phyloP scores from a whole-genome alignment of 1,140 invertebrate genomes.

The Pissodes strobi region DNA sequence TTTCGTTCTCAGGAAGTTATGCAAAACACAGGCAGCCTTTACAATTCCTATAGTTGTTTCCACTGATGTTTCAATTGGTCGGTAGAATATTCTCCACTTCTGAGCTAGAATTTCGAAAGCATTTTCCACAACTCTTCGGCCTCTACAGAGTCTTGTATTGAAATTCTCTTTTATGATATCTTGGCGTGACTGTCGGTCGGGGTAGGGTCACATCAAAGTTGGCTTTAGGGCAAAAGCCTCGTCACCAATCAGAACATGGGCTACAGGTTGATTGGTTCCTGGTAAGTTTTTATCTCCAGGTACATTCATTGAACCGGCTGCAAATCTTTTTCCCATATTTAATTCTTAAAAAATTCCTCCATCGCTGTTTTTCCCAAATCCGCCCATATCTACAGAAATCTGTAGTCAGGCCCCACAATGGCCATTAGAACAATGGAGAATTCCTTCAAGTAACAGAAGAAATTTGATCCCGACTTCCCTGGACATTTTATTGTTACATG shows the following conservation, averaged over 20 bases:
- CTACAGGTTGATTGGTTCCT: neutral
- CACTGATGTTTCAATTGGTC: neutral
- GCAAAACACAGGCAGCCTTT: too few species aligned
- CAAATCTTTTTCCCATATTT: neutral
- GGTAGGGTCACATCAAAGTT: neutral
- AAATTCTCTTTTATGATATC: neutral
- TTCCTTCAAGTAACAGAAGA: neutral
- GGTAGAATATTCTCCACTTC: neutral
- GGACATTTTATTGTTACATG: too few species aligned
- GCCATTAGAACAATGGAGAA: neutral
- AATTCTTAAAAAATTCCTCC: neutral
- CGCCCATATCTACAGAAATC: neutral
- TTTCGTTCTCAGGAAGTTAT: too few species aligned
- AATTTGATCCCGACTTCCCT: neutral
- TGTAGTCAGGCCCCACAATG: neutral
- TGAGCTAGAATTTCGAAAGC: neutral
- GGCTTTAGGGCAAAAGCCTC: neutral
- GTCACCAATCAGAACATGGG: neutral
- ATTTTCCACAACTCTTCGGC: neutral
- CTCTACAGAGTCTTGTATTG: neutral
- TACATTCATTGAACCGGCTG: neutral
- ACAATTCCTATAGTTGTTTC: too few species aligned
- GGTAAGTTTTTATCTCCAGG: neutral
- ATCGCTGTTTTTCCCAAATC: too few species aligned
- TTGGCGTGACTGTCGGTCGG: neutral